Base-by-base conservation (phyloP, 2,888 invertebrate species). In the Chrysina gloriosa region DNA sequence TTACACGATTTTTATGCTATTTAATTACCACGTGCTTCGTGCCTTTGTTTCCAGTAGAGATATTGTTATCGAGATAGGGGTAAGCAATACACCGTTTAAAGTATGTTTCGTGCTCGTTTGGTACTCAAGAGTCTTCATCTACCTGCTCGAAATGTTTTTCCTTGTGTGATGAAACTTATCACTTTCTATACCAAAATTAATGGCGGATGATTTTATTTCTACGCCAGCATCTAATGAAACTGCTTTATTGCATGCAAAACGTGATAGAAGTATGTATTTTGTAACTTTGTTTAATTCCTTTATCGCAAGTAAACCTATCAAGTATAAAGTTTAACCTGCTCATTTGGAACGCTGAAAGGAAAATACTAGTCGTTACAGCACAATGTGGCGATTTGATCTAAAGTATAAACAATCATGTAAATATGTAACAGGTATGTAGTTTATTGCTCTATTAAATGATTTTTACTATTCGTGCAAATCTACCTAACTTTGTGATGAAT, bases 1-100 rank as follows among this genome's bases (percentile, higher is more conserved):
- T 79, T 79, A 79, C 76, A 75, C 75, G 77, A 72, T 79, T 80
- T 80, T 80, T 80, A 76, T 75, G 73, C 72, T 74, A 75, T 73
- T 78, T 78, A 79, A 79, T 79, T 79, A 78, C 75, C 74, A 75
- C 77, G 74, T 76, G 76, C 74, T 76, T 76, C 75, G 73, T 76
- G 76, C 75, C 72, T 74, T 73, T 73, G 74, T 75, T 75, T 73
- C 66, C 58, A 25, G 21, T 27, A 27, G 42, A 42, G 27, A 42
- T 58, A 58, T 14, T 39, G 39, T 39, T 58, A 58, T 58, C 39
- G 39, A 39, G 58, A 58, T 58, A 42, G 58, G 27, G 58, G 58
- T 42, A 25, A 42, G 23, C 42, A 39, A 25, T 39, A 42, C 16
- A 58, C 42, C n/a, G 42, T 39, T 25, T 42, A 14, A 27, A 25